phyloP scores from a whole-genome alignment of 2,888 invertebrate genomes.

The Adela reaumurella region DNA sequence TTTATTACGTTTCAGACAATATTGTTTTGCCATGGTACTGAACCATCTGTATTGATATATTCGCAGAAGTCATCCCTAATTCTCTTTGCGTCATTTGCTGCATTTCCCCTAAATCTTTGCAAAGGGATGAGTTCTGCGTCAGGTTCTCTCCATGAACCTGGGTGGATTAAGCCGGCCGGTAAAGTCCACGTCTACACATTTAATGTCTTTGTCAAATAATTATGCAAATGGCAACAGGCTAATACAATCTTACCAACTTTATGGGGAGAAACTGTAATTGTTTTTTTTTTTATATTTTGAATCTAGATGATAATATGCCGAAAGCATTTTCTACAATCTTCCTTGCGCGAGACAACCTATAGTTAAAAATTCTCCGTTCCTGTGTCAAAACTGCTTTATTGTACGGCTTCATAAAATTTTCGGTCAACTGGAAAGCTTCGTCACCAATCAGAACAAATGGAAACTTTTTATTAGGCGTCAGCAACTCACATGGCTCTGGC shows the following conservation, averaged over 20 bases:
- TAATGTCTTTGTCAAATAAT: neutral
- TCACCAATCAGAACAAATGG: constrained; percentile 1
- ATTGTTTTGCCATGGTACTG: no score
- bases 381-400: constrained; percentile 5
- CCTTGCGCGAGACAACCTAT: constrained; percentile 6
- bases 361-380: constrained; percentile 7
- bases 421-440: constrained; percentile 1
- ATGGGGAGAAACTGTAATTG: constrained; percentile 6
- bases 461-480: constrained; percentile 5
- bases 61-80: no score
- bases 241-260: constrained; percentile 7
- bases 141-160: no score
- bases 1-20: no score
- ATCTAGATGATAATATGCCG: constrained; percentile 6
- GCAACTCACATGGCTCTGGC: neutral
- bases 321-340: constrained; percentile 7
- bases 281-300: constrained; percentile 6
- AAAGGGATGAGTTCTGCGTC: no score
- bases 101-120: no score
- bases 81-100: no score
- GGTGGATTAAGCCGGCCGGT: constrained; percentile 2
- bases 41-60: no score
- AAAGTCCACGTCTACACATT: no score
- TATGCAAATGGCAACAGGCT: constrained; percentile 6
- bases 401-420: constrained; percentile 1